Conservation (phyloP, 2,888 invertebrate genomes). For the Odontocerum albicorne region DNA sequence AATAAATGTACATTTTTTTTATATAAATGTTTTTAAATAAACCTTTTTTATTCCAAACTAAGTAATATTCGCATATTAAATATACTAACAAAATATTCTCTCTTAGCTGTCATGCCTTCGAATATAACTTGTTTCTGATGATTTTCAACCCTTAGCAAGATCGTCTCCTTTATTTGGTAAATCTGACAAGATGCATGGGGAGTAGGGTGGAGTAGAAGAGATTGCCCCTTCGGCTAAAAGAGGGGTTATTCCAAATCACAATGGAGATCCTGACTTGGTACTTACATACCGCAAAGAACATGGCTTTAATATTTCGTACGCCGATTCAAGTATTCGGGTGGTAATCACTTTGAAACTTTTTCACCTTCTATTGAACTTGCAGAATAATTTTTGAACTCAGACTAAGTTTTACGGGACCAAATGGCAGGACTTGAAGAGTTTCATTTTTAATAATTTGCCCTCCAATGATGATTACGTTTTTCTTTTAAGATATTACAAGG, state of each 20-base stretch:
- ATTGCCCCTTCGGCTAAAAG: slow-evolving; percentile 22
- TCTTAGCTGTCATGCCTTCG: background rate
- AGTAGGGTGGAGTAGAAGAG: too few species aligned
- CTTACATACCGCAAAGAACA: background rate
- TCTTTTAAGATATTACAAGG: too few species aligned
- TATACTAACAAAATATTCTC: background rate
- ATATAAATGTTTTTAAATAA: too few species aligned
- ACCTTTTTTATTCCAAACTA: too few species aligned
- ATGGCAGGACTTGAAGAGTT: too few species aligned
- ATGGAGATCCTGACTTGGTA: slow-evolving; percentile 7
- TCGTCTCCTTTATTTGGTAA: slow-evolving; percentile 21
- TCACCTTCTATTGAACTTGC: slow-evolving; percentile 11
- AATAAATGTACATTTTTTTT: too few species aligned
- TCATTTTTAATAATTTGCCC: too few species aligned
- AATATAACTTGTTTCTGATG: background rate
- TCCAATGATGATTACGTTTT: too few species aligned
- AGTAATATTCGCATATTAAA: too few species aligned
- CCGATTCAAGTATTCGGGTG: slow-evolving; percentile 3
- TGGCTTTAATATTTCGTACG: background rate
- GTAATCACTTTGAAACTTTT: slow-evolving; percentile 19
- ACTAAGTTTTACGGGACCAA: too few species aligned
- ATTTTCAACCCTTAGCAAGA: background rate
- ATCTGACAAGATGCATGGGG: slow-evolving; percentile 27
- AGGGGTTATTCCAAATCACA: slow-evolving; percentile 18
- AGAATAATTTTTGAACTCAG: slow-evolving; percentile 11